A percentile compares a stretch with the other conserved stretches of the same genome.
Evolutionary conservation across 2,797 vertebrate genomes (phyloP).

Genomic region (Micropoecilia bifurca): DNA sequence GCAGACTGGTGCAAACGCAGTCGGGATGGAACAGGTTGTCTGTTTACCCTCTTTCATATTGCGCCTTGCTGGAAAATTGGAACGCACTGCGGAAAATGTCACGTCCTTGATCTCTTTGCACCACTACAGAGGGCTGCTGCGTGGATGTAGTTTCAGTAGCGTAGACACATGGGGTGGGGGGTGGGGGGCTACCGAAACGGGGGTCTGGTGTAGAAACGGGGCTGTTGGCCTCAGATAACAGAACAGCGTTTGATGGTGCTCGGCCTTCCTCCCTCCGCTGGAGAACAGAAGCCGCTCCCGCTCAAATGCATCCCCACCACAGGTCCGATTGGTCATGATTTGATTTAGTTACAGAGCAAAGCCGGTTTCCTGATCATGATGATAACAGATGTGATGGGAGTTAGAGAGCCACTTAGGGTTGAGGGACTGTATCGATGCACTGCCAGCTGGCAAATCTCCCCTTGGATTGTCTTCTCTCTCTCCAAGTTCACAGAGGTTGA

Average conservation of each 20-base stretch:
- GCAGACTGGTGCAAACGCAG: constrained; percentile 12
- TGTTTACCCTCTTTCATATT: constrained; percentile 64
- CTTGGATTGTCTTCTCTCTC: constrained; percentile 31
- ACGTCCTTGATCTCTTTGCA: constrained; percentile 73
- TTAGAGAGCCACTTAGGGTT: constrained; percentile 64
- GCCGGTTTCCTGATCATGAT: constrained; percentile 70
- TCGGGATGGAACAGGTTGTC: constrained; percentile 52
- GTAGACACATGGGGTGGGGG: constrained; percentile 33
- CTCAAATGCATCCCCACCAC: constrained; percentile 61
- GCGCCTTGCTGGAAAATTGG: constrained; percentile 58
- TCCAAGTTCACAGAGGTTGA: constrained; percentile 54
- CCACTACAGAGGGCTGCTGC: constrained; percentile 60
- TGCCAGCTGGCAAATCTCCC: constrained; percentile 61
- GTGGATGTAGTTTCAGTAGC: constrained; percentile 49
- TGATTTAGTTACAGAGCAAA: constrained; percentile 73
- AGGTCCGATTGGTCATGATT: constrained; percentile 76
- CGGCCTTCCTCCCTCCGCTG: constrained; percentile 55
- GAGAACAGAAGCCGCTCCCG: constrained; percentile 54
- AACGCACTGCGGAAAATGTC: constrained; percentile 68
- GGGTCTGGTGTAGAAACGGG: constrained; percentile 66
- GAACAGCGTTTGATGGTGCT: constrained; percentile 75
- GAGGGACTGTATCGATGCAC: constrained; percentile 43
- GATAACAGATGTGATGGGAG: constrained; percentile 74
- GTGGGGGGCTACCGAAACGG: constrained; percentile 42
- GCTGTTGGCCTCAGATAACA: constrained; percentile 77